phyloP scores from a whole-genome alignment of 2,113 vertebrate genomes.

The Heteronetta atricapilla region DNA sequence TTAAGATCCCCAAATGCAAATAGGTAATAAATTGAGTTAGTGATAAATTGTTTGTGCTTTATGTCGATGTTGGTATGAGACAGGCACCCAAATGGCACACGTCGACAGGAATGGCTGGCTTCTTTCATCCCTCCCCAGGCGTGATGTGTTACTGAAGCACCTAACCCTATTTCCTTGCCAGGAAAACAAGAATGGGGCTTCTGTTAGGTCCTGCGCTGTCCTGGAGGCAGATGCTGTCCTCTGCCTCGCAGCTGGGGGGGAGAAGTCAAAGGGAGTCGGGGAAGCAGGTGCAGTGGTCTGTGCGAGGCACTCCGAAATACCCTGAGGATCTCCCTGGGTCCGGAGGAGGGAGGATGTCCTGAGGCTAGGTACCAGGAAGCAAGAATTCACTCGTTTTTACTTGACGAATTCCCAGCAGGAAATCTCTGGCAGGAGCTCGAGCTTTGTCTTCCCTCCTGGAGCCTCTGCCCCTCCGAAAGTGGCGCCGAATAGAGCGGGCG shows the following conservation, averaged over 20 bases:
- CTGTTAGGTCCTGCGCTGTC: background rate
- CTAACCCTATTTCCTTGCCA: conserved; percentile 43
- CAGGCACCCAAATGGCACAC: background rate
- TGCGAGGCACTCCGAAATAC: background rate
- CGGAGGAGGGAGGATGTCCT: background rate
- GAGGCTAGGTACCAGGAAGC: background rate
- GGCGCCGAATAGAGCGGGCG: fast-evolving
- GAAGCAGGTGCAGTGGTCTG: background rate
- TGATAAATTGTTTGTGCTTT: conserved; percentile 20
- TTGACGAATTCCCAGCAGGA: background rate
- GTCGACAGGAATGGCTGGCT: conserved; percentile 13
- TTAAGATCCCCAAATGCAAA: conserved; percentile 64
- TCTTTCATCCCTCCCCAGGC: conserved; percentile 7
- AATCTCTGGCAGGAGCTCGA: background rate
- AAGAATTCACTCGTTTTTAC: background rate
- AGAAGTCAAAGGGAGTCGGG: background rate
- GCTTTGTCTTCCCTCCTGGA: background rate
- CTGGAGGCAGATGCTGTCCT: conserved; percentile 19
- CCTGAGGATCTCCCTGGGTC: fast-evolving
- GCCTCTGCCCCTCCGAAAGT: background rate
- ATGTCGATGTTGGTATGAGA: conserved; percentile 35
- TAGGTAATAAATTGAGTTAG: conserved; percentile 42
- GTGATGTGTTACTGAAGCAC: conserved; percentile 1
- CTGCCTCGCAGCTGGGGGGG: background rate
- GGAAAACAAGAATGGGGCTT: conserved; percentile 25